These are phyloP conservation scores for Hirtodrosophila confusa DNA, from an alignment of 2,888 invertebrate genomes.

Conservation along the genomic window DNA sequence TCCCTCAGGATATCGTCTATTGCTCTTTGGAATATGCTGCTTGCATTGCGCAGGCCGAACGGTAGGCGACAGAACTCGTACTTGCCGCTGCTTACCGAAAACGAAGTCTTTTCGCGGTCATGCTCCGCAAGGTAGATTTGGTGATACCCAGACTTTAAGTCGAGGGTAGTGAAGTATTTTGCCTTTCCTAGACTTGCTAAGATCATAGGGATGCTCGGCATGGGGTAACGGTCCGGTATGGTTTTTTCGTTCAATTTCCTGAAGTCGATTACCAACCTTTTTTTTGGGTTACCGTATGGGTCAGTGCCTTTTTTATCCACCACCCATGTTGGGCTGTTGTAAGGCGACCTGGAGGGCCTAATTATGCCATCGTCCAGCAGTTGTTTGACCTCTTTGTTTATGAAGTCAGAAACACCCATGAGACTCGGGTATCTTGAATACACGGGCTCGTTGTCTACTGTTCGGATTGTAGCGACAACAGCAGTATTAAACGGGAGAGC, in stretches of 20 bases:
- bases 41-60: conserved; percentile 83
- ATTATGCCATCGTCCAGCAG: conserved; percentile 17
- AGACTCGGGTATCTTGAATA: conserved; percentile 16
- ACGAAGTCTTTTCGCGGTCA: conserved; percentile 6
- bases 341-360: conserved; percentile 8
- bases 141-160: conserved; percentile 81
- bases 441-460: conserved; percentile 16
- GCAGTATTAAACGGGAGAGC: conserved; percentile 14
- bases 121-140: conserved; percentile 68
- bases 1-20: conserved; percentile 31
- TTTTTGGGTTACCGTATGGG: conserved; percentile 52
- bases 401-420: conserved; percentile 20
- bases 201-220: conserved; percentile 80
- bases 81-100: conserved; percentile 59
- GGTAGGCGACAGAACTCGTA: conserved; percentile 79
- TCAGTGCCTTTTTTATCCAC: conserved; percentile 70
- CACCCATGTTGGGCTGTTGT: conserved; percentile 19
- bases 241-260: conserved; percentile 81
- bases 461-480: conserved; percentile 23
- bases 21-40: conserved; percentile 74
- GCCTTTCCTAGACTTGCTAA: conserved; percentile 79
- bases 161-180: conserved; percentile 80
- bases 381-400: conserved; percentile 21
- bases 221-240: conserved; percentile 75
- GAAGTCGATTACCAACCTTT: conserved; percentile 80